A percentile compares a stretch with the other conserved stretches of the same genome.
Conservation (phyloP, 2,888 invertebrate species). For the Eilema sororculum region DNA sequence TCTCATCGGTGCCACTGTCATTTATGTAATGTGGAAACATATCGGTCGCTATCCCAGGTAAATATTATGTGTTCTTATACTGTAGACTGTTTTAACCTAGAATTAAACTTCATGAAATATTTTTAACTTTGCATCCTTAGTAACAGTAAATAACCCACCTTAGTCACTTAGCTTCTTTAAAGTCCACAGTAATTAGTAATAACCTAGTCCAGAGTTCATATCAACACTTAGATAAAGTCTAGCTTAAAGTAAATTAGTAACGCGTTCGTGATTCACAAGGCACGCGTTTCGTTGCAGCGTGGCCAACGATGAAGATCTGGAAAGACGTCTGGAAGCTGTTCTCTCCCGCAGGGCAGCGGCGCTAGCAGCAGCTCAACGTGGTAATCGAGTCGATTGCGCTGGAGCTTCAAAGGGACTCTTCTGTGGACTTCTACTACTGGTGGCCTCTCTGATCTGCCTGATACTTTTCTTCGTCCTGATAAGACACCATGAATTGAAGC, state of each 20-base stretch:
- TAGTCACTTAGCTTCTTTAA: not conserved
- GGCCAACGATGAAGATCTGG: conserved; percentile 93
- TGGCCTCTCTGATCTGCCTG: conserved; percentile 96
- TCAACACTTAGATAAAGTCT: conserved; percentile 14
- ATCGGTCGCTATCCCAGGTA: conserved; percentile 95
- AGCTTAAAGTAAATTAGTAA: conserved; percentile 30
- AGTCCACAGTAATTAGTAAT: not conserved
- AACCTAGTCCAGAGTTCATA: not conserved
- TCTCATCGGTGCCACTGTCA: conserved; percentile 97
- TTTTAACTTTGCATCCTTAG: not conserved
- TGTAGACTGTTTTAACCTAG: conserved; percentile 15
- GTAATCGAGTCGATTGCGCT: conserved; percentile 96
- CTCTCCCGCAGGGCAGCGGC: conserved; percentile 94
- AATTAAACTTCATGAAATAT: not conserved
- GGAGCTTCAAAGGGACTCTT: conserved; percentile 97
- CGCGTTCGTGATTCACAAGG: conserved; percentile 62
- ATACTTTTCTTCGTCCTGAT: conserved; percentile 98
- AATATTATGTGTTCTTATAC: conserved; percentile 47
- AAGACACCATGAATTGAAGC: conserved; percentile 93
- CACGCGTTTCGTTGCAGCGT: conserved; percentile 85
- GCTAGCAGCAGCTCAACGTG: conserved; percentile 93
- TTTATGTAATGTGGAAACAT: conserved; percentile 98
- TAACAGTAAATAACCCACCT: not conserved
- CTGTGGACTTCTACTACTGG: conserved; percentile 95
- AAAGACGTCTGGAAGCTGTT: conserved; percentile 95